A percentile compares a stretch with the other conserved stretches of the same genome.
Conservation (phyloP, 2,797 vertebrate genomes). For the Eulemur albifrons region DNA sequence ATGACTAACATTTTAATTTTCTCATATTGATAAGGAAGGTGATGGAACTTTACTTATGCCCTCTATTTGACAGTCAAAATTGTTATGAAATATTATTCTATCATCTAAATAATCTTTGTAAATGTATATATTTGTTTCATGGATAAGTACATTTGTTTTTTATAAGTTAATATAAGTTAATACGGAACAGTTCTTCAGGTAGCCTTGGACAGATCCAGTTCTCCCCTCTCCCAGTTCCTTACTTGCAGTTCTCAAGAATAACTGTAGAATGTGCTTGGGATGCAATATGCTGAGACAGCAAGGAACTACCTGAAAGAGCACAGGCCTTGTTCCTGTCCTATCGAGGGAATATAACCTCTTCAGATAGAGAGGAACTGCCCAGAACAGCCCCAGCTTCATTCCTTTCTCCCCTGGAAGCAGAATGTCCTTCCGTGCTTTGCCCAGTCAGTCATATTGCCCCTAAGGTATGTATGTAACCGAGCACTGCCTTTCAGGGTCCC, state of each 20-base stretch:
- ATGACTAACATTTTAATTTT: not conserved
- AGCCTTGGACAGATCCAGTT: no score
- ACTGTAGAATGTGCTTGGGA: not conserved
- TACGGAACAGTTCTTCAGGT: not conserved
- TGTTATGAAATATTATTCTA: not conserved
- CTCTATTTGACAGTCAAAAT: not conserved
- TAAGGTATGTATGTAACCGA: not conserved
- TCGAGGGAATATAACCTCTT: not conserved
- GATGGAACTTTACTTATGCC: not conserved
- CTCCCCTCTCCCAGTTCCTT: no score
- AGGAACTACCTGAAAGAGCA: not conserved
- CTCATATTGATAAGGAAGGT: not conserved
- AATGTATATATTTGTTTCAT: not conserved
- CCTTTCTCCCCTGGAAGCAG: not conserved
- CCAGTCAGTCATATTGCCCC: not conserved
- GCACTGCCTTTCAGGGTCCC: not conserved
- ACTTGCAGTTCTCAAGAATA: not conserved
- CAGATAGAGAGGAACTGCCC: not conserved
- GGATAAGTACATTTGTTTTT: not conserved
- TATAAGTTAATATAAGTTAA: not conserved
- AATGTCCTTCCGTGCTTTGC: not conserved
- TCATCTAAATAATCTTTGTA: not conserved
- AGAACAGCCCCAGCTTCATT: not conserved
- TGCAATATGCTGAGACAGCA: not conserved
- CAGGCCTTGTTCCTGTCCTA: not conserved